Evolutionary conservation across 2,113 vertebrate species (phyloP).

Genomic region (Hippocampus comes): DNA sequence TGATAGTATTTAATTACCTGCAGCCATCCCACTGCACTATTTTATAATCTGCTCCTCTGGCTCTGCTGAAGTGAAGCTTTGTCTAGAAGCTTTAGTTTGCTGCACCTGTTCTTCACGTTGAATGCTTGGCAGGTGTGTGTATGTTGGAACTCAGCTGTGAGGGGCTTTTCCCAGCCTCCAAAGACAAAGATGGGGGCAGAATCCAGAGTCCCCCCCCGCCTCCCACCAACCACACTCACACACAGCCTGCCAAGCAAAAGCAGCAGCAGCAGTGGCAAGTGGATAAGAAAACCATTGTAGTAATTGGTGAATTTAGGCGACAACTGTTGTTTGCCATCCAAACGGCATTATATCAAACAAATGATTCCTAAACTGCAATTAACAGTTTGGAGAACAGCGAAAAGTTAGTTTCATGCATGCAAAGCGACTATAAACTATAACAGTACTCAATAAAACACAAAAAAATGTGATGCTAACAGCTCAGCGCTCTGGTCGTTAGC

Average conservation of each 20-base stretch:
- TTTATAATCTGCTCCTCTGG: slow-evolving; percentile 35
- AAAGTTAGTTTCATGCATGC: background rate
- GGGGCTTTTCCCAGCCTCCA: slow-evolving; percentile 46
- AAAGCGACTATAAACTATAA: too few relatives aligned
- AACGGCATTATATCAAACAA: slow-evolving; percentile 17
- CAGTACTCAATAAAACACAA: too few relatives aligned
- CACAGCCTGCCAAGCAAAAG: slow-evolving; percentile 10
- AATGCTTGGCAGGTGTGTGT: slow-evolving; percentile 41
- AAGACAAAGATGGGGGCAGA: slow-evolving; percentile 28
- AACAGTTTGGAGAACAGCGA: background rate
- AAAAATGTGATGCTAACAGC: too few relatives aligned
- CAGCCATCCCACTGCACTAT: slow-evolving; percentile 28
- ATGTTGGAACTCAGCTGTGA: slow-evolving; percentile 43
- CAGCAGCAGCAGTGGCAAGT: background rate
- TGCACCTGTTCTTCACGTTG: slow-evolving; percentile 40
- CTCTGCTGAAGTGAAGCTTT: slow-evolving; percentile 37
- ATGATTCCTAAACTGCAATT: slow-evolving; percentile 35
- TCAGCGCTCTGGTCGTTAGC: too few relatives aligned
- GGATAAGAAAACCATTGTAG: slow-evolving; percentile 29
- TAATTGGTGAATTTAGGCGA: slow-evolving; percentile 26
- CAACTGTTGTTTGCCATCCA: slow-evolving; percentile 13
- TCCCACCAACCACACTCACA: slow-evolving; percentile 10
- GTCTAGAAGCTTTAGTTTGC: slow-evolving; percentile 42
- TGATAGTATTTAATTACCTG: slow-evolving; percentile 48
- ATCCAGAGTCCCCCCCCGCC: slow-evolving; percentile 18